phyloP scores from a whole-genome alignment of 2,113 vertebrate genomes.

The Sinocyclocheilus grahami region DNA sequence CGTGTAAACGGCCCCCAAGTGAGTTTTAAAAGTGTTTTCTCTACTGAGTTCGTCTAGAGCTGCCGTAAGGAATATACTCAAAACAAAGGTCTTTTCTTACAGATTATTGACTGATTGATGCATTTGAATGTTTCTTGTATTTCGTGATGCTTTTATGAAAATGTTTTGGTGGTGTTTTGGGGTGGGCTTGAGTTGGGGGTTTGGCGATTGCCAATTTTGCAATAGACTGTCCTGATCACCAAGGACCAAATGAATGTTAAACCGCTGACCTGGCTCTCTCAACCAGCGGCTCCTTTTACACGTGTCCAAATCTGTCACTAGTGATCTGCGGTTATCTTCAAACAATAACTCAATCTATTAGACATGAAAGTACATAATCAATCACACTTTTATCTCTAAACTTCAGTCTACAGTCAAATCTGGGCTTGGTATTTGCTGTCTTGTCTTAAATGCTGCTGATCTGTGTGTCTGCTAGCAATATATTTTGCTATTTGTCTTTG shows the following conservation, averaged over 20 bases:
- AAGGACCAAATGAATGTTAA: constrained; percentile 74
- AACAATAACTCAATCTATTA: background rate
- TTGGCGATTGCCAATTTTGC: constrained; percentile 67
- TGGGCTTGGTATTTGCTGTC: constrained; percentile 9
- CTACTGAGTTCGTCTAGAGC: background rate
- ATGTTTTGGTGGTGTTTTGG: constrained; percentile 27
- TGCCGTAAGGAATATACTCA: background rate
- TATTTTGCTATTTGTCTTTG: constrained; percentile 60
- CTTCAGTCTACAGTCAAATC: constrained; percentile 30
- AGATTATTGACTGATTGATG: background rate
- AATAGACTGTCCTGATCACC: constrained; percentile 71
- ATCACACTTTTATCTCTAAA: constrained; percentile 16
- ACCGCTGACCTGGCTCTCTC: constrained; percentile 59
- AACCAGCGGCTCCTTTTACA: constrained; percentile 61
- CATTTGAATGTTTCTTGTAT: constrained; percentile 64
- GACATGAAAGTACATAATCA: constrained; percentile 37
- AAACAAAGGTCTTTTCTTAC: background rate
- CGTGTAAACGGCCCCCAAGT: background rate
- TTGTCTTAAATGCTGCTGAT: constrained; percentile 37
- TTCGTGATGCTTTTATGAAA: constrained; percentile 58
- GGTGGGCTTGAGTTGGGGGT: constrained; percentile 45
- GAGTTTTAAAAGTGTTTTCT: background rate
- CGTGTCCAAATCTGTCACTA: constrained; percentile 49
- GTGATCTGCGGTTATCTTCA: constrained; percentile 65
- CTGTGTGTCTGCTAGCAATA: constrained; percentile 33